Conservation (phyloP, 2,113 vertebrate genomes). For the Trematocara variabile region DNA sequence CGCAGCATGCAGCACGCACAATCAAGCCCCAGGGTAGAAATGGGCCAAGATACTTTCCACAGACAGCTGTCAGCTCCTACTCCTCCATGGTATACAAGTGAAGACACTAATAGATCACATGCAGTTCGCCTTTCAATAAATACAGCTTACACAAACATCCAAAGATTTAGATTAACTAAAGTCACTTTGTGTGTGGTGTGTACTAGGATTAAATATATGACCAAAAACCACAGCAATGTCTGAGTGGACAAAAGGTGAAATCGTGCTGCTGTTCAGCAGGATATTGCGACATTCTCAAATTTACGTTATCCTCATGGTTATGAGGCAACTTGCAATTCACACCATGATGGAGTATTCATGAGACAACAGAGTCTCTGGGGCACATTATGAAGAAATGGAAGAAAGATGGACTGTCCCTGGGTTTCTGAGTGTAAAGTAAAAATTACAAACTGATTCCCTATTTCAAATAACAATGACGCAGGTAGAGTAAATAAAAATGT, state of each 20-base stretch:
- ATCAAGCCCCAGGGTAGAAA: slow-evolving; percentile 14
- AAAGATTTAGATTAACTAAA: neutral
- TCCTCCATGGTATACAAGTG: neutral
- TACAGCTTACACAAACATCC: neutral
- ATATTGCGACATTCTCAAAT: neutral
- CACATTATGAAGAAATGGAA: neutral
- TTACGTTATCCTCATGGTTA: neutral
- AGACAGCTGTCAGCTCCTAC: slow-evolving; percentile 53
- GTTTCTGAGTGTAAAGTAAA: neutral
- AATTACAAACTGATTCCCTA: neutral
- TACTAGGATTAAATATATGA: neutral
- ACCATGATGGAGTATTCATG: neutral
- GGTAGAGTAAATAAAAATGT: neutral
- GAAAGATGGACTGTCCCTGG: neutral
- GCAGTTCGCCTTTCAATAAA: neutral
- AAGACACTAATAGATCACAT: neutral
- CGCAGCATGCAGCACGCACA: slow-evolving; percentile 16
- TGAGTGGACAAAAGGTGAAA: neutral
- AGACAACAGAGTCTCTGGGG: neutral
- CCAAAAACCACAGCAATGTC: neutral
- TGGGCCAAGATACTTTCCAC: slow-evolving; percentile 24
- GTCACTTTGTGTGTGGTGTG: neutral
- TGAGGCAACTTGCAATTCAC: neutral
- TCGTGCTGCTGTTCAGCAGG: neutral
- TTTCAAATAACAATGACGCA: neutral